Evolutionary conservation across 2,113 vertebrate species (phyloP), one percentile per base, ranked within the genome.

Genomic region (Heloderma charlesbogerti): DNA sequence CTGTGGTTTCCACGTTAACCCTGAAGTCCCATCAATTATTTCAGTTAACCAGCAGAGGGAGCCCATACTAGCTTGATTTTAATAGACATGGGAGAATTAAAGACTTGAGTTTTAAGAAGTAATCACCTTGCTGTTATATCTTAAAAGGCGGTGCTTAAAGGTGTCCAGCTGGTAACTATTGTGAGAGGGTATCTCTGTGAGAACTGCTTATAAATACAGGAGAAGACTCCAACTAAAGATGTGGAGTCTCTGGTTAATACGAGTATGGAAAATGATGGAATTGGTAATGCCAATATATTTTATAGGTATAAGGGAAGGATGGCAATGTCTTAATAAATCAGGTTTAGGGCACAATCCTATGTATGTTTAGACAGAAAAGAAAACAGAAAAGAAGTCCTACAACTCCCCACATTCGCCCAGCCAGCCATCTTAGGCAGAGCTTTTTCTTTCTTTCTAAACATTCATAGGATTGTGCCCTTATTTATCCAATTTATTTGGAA

Each of bases 41-140:
- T 51, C 10, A 57, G 27, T 60, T 22, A 25, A 2, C 84, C 89
- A 86, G 84, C 60, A 86, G 89, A 80, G 84, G 45, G 89, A 60
- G 89, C 45, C n/a, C 34, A 71, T 57, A 29, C 27, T 43, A 29
- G 3, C 37, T 29, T 51, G 45, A 90, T 71, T 86, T 10, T 54
- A 90, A 31, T 31, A 71, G 9, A 43, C 4, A 12, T 31, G 1
- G 3, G 18, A 4, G 40, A 78, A 79, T 20, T 22, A 7, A 48
- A 63, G 37, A 29, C 3, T n/a, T 13, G 15, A 66, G 15, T 89
- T 72, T 54, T 25, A 74, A 54, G 71, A 81, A 79, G 75, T 29
- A 71, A 66, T 31, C 16, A 48, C 60, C 40, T 86, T 37, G 45
- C 4, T 31, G 8, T 31, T 69, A 9, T 40, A 22, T 37, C 48